A percentile compares a stretch with the other conserved stretches of the same genome.
Evolutionary conservation across 2,797 vertebrate species (phyloP).

Genomic region (Cynopterus sphinx): DNA sequence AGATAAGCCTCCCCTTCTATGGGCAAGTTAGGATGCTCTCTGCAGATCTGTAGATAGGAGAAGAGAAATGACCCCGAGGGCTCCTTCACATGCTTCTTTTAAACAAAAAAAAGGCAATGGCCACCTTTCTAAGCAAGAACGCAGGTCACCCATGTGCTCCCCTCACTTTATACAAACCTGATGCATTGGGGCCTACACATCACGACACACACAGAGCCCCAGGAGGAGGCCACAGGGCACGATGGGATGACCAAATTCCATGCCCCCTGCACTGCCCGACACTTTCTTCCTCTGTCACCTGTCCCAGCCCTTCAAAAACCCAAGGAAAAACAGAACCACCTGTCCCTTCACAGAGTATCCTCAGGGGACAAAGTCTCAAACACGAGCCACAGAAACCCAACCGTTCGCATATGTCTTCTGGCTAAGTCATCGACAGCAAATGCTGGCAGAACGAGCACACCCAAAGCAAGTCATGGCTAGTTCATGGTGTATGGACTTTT

Average conservation of each 20-base stretch:
- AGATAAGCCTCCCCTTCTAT: not conserved
- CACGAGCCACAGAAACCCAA: not conserved
- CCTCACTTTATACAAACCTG: not conserved
- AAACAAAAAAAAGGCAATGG: not conserved
- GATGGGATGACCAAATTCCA: too few relatives aligned
- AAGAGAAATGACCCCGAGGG: not conserved
- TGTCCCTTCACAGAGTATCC: not conserved
- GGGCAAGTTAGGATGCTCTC: not conserved
- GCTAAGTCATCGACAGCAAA: not conserved
- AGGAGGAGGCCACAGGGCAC: not conserved
- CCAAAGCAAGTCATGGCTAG: not conserved
- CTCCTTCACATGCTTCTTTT: not conserved
- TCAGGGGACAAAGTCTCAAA: not conserved
- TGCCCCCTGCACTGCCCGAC: rapidly evolving
- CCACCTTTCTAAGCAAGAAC: not conserved
- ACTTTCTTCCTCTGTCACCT: not conserved
- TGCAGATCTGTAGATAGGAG: not conserved
- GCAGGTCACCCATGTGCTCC: not conserved
- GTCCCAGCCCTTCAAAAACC: not conserved
- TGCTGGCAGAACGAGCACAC: not conserved
- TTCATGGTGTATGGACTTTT: not conserved
- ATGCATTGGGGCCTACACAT: not conserved
- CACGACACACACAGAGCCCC: not conserved
- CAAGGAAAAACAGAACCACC: not conserved
- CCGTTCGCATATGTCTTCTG: not conserved